A percentile compares a stretch with the other conserved stretches of the same genome.
These are phyloP conservation scores for Cosmorhoe ocellata DNA, from an alignment of 2,888 invertebrate genomes.

Conservation along the genomic window DNA sequence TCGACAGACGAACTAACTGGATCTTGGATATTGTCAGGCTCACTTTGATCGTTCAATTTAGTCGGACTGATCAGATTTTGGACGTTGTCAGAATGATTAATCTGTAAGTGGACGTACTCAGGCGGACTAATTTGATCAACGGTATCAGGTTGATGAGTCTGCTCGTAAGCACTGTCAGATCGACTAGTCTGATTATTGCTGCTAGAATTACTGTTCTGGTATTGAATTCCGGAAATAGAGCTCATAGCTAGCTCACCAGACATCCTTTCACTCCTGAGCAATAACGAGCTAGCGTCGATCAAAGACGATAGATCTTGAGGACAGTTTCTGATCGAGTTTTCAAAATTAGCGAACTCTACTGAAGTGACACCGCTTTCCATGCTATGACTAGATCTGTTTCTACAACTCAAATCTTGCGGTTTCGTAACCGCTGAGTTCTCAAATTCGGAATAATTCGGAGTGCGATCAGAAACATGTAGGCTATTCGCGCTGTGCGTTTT, in stretches of 20 bases:
- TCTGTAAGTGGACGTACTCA: neutral
- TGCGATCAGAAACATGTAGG: slow-evolving; percentile 42
- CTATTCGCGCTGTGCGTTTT: slow-evolving; percentile 49
- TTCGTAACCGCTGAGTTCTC: slow-evolving; percentile 57
- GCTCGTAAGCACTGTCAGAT: neutral
- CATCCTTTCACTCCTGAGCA: slow-evolving; percentile 59
- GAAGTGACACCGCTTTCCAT: slow-evolving; percentile 55
- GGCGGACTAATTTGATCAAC: slow-evolving; percentile 3
- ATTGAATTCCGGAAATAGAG: slow-evolving; percentile 17
- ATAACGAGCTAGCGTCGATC: slow-evolving; percentile 58
- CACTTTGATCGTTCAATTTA: too few species aligned
- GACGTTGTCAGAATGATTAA: neutral
- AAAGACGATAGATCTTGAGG: slow-evolving; percentile 67
- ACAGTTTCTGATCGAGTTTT: slow-evolving; percentile 53
- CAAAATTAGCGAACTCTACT: slow-evolving; percentile 62
- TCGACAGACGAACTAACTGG: neutral
- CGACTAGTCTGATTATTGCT: neutral
- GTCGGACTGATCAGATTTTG: neutral
- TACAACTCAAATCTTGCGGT: slow-evolving; percentile 57
- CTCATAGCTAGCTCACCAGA: slow-evolving; percentile 51
- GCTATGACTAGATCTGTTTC: slow-evolving; percentile 56
- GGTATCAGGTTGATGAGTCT: neutral
- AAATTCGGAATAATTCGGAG: slow-evolving; percentile 65
- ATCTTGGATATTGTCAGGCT: neutral
- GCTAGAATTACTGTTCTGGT: slow-evolving; percentile 22